Evolutionary conservation across 2,113 vertebrate genomes (phyloP), one percentile per base, ranked within the genome.

Genomic region (Pluvianellus socialis): DNA sequence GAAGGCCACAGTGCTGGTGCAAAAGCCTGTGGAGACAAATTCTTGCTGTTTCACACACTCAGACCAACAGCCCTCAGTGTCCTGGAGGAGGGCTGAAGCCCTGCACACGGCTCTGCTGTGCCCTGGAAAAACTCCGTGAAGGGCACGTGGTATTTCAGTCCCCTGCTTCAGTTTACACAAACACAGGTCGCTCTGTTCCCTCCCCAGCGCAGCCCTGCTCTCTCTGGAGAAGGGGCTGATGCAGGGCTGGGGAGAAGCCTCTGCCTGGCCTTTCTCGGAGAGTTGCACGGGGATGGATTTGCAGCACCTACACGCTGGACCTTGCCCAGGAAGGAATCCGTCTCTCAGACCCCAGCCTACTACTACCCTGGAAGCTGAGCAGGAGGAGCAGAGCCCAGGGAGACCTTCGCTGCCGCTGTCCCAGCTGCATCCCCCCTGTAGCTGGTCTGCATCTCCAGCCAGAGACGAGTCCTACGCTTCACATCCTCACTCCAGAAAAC

Each of bases 391-490:
- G 52, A n/a, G 59, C 45, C 24, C 38, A 26, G 13, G 52, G 40
- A 66, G 28, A 52, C 17, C 23, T 45, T n/a, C 19, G 16, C 74
- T 79, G 50, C 33, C 33, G 33, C 52, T 13, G 27, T 38, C 33
- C 65, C 50, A 83, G 30, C 24, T 59, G 53, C 35, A 59, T 4
- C 47, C 27, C 14, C 40, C 28, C 33, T 26, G 14, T 2, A 30
- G 38, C n/a, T 5, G 1, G 28, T 42, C 45, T 53, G 77, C 40
- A 58, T 2, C 66, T 79, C 59, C 66, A 23, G n/a, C 22, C 56
- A 50, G 28, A 12, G 21, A 35, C 0, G 3, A 33, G 32, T 49
- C 50, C 53, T 27, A 1, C 2, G 0, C 38, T 27, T 52, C 15
- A 2, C 44, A 24, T 24, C 44, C 38, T 40, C 10, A 2, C 18